phyloP scores from a whole-genome alignment of 2,113 vertebrate genomes.

The Saguinus midas region DNA sequence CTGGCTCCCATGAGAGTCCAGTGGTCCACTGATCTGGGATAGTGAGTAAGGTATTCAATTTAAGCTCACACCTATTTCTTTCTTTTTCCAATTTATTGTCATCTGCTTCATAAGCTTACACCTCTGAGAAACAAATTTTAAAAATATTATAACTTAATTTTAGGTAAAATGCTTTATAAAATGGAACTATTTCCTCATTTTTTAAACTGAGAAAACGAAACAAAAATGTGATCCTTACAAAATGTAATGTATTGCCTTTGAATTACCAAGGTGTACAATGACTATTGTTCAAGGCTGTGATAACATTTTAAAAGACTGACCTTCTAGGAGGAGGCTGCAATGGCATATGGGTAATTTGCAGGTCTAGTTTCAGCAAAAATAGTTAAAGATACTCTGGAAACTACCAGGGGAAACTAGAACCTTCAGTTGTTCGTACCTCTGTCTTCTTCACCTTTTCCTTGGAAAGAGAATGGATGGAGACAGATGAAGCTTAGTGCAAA shows the following conservation, averaged over 20 bases:
- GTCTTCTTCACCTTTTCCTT: not conserved
- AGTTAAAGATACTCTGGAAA: not conserved
- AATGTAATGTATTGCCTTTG: not conserved
- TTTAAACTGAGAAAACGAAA: not conserved
- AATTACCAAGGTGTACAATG: not conserved
- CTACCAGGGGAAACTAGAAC: not conserved
- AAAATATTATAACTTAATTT: constrained; percentile 15
- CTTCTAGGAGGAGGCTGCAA: not conserved
- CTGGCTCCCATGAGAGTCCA: not conserved
- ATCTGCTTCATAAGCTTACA: not conserved
- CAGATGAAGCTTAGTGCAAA: not conserved
- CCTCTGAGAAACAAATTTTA: not conserved
- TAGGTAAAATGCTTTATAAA: not conserved
- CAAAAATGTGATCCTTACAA: constrained; percentile 13
- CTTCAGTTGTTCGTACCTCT: not conserved
- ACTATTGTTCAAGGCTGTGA: not conserved
- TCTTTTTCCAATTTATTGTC: too few species aligned
- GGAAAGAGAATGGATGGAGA: not conserved
- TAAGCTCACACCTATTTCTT: not conserved
- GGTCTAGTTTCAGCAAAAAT: not conserved
- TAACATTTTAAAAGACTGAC: not conserved
- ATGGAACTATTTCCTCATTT: not conserved
- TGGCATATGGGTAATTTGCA: accelerated
- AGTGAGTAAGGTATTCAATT: not conserved
- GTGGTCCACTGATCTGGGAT: not conserved